These are phyloP conservation scores for Limnodromus scolopaceus DNA, from an alignment of 2,797 vertebrate genomes.

Conservation along the genomic window DNA sequence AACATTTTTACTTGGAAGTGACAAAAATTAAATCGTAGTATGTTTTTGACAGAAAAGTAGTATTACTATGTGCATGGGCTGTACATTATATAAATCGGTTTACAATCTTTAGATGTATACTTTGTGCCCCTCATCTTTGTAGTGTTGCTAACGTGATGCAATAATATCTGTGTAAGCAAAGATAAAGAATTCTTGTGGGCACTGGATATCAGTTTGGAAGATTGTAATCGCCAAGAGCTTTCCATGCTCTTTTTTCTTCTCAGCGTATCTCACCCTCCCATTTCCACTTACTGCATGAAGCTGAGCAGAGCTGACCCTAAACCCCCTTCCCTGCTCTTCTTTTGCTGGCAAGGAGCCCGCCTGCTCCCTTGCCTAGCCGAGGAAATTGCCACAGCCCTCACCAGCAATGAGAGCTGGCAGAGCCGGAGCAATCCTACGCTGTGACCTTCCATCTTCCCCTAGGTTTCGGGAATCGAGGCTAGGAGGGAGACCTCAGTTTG, in stretches of 20 bases:
- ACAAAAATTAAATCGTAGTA: background rate
- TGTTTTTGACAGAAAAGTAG: background rate
- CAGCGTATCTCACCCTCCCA: background rate
- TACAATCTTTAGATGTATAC: background rate
- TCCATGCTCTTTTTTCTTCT: background rate
- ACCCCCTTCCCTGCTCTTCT: background rate
- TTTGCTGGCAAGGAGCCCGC: background rate
- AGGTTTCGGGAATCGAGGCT: background rate
- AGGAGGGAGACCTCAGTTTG: background rate
- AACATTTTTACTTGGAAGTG: background rate
- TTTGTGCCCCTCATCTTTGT: background rate
- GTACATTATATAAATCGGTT: background rate
- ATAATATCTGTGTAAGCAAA: background rate
- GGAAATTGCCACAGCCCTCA: background rate
- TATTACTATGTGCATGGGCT: background rate
- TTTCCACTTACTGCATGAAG: background rate
- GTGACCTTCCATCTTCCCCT: background rate
- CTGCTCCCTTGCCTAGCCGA: background rate
- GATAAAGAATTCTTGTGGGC: background rate
- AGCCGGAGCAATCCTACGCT: background rate
- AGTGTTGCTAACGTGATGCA: background rate
- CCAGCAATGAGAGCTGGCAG: background rate
- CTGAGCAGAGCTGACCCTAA: background rate
- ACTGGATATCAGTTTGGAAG: background rate
- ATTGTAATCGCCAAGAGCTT: background rate